Base-by-base conservation (phyloP, 2,797 vertebrate genomes). In the Halcyon badia region DNA sequence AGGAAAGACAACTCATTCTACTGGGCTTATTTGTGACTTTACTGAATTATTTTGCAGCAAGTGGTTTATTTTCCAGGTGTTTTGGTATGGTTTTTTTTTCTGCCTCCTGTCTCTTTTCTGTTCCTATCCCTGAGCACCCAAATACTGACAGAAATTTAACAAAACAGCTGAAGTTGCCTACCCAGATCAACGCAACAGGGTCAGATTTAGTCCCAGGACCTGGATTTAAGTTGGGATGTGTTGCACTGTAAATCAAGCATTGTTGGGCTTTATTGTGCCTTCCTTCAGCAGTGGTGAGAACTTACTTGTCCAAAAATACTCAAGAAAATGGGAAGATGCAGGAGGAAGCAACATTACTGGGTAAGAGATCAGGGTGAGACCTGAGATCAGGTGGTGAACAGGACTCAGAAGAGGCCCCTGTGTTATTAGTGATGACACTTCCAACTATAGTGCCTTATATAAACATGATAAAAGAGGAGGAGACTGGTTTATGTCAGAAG, bases 1-100 rank as follows among this genome's bases (percentile, higher is more conserved):
- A 79, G 73, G 85, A 96, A 90, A 88, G 72, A 79, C 81, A 18
- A 41, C 62, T 94, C 70, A 79, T 93, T 54, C 56, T 62, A 1
- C 54, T 61, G 58, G 37, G 12, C 11, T 93, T n/a, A 9, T 58
- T 41, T 62, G 70, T 84, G 62, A 78, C 14, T 77, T 80, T 4
- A 35, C 20, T 52, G 12, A 68, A 10, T 71, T 70, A 30, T 81
- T 93, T 86, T 86, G 35, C n/a, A 65, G 54, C 19, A 51, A 61
- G 18, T 13, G 4, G 7, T 37, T 93, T 49, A 1, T 68, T 90
- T 76, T 82, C 62, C 31, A 57, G 37, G 72, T 84, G 33, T 62
- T 90, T 51, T 25, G 65, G 10, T 17, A 26, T 33, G 37, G 37
- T 10, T 11, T 73, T 6, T 9, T 57, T 57, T 60, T 21, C 46